Conservation (phyloP, 1,140 invertebrate species). For the Ceratoteleas bidentatus region DNA sequence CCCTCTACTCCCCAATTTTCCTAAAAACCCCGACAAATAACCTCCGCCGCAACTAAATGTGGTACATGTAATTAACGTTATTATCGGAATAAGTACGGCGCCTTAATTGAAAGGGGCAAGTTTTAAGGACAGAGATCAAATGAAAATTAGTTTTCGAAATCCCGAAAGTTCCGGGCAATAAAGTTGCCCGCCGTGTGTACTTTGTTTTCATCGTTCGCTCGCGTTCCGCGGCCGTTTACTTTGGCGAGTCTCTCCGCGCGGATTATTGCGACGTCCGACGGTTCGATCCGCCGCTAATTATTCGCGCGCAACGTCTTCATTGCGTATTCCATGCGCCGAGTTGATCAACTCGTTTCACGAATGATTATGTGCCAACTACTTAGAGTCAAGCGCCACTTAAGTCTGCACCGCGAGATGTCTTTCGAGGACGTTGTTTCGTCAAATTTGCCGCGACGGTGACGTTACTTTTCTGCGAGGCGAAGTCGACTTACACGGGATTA, state of each 20-base stretch:
- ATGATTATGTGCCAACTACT: constrained; percentile 52
- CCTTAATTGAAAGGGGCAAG: too few species aligned
- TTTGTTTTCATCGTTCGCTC: constrained; percentile 59
- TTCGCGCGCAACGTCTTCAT: constrained; percentile 46
- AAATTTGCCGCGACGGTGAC: too few species aligned
- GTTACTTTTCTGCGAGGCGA: too few species aligned
- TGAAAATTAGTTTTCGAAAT: constrained; percentile 32
- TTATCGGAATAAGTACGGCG: too few species aligned
- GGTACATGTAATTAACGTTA: too few species aligned
- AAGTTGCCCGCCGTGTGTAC: constrained; percentile 22
- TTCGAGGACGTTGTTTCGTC: constrained; percentile 6
- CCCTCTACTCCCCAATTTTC: too few species aligned
- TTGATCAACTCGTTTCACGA: constrained; percentile 57
- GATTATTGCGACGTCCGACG: constrained; percentile 42
- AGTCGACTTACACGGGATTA: too few species aligned
- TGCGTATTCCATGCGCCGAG: constrained; percentile 52
- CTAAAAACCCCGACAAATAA: too few species aligned
- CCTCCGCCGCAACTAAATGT: too few species aligned
- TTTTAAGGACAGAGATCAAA: too few species aligned
- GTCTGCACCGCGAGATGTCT: constrained; percentile 17
- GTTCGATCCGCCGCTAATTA: constrained; percentile 38
- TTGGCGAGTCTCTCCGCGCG: constrained; percentile 23
- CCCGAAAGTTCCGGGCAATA: constrained; percentile 5
- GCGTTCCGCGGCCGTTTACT: constrained; percentile 33
- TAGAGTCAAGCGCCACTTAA: constrained; percentile 26